phyloP scores from a whole-genome alignment of 2,113 vertebrate genomes.

The Aramus guarauna region DNA sequence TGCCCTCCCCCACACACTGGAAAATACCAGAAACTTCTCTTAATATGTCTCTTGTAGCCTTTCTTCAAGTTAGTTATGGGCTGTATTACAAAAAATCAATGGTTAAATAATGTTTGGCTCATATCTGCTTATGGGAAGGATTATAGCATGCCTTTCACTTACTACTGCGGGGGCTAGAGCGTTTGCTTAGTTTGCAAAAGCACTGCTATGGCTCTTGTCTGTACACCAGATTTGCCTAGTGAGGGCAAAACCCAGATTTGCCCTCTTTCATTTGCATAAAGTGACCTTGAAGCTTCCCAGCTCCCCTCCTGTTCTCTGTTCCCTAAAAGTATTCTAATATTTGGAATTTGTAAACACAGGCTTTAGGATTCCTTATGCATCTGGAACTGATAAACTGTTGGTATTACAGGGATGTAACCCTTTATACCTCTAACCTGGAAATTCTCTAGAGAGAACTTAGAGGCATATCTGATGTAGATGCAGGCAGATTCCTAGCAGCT shows the following conservation, averaged over 20 bases:
- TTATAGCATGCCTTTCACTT: background rate
- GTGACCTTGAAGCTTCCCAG: background rate
- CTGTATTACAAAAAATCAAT: background rate
- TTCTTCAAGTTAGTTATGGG: background rate
- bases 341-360: conserved; percentile 48
- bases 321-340: background rate
- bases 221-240: background rate
- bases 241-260: background rate
- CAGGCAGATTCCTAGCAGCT: conserved; percentile 3
- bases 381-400: conserved; percentile 49
- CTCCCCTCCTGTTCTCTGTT: background rate
- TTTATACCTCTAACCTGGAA: conserved; percentile 25
- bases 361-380: conserved; percentile 44
- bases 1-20: too few species aligned
- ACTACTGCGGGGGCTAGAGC: background rate
- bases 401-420: conserved; percentile 22
- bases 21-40: background rate
- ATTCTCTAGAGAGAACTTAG: background rate
- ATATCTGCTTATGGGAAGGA: background rate
- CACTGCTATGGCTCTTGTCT: background rate
- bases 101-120: background rate
- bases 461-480: background rate
- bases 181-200: background rate
- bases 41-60: background rate
- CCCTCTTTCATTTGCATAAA: background rate